Conservation (phyloP, 2,113 vertebrate genomes). For the Pitta sordida region DNA sequence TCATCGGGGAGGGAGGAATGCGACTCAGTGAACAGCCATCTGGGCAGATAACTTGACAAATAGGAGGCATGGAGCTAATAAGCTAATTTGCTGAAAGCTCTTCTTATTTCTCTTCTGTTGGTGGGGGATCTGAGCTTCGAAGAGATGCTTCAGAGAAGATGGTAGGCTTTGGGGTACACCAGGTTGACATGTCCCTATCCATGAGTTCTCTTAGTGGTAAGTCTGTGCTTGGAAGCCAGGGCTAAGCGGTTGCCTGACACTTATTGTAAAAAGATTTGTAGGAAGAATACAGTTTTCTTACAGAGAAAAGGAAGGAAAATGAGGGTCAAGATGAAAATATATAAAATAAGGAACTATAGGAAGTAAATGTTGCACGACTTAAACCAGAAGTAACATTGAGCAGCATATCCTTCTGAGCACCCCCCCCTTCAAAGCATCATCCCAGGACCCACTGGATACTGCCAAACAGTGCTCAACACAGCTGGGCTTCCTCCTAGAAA, state of each 20-base stretch:
- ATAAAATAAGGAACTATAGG: not conserved
- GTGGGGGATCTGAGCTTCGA: not conserved
- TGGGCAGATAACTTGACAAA: not conserved
- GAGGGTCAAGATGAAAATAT: not conserved
- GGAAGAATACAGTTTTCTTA: not conserved
- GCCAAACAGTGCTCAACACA: not conserved
- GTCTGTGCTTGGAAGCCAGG: not conserved
- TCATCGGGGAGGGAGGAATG: not conserved
- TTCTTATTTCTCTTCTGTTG: not conserved
- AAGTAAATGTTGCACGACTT: not conserved
- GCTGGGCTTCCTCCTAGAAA: not conserved
- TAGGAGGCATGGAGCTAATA: not conserved
- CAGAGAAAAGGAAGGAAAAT: not conserved
- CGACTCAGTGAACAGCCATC: not conserved
- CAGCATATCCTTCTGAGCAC: not conserved
- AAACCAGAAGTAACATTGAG: not conserved
- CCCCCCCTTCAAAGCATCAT: not conserved
- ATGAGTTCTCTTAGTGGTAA: not conserved
- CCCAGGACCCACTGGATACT: not conserved
- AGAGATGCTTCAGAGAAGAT: not conserved
- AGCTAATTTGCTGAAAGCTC: not conserved
- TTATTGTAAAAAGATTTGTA: not conserved
- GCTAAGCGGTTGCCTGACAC: not conserved
- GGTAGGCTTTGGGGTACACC: not conserved
- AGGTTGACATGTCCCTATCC: not conserved